Conservation (phyloP, 53 echinoderm and acorn worm genomes). For the Apostichopus leukothele region DNA sequence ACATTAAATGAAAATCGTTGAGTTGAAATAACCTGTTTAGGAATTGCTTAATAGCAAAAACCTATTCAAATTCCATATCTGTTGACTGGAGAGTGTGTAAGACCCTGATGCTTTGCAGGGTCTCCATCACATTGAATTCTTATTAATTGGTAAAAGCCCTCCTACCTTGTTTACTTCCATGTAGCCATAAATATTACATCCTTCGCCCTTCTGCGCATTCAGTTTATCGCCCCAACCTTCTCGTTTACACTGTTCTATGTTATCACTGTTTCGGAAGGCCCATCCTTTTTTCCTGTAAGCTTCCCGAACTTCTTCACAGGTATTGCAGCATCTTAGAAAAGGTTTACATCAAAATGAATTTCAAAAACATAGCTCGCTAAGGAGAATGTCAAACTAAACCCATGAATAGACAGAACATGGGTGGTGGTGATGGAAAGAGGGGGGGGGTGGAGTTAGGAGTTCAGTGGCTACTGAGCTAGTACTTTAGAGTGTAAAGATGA, state of each 20-base stretch:
- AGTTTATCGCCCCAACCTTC: slow-evolving; percentile 90
- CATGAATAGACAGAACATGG: background rate
- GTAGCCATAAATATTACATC: slow-evolving; percentile 88
- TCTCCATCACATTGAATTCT: too few relatives aligned
- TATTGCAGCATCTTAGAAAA: slow-evolving; percentile 81
- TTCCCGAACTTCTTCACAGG: slow-evolving; percentile 88
- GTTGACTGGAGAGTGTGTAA: too few relatives aligned
- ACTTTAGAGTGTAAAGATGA: too few relatives aligned
- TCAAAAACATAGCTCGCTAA: background rate
- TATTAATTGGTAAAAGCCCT: background rate
- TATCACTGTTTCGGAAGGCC: slow-evolving; percentile 81
- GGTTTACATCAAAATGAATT: background rate
- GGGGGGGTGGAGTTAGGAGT: too few relatives aligned
- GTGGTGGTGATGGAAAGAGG: background rate
- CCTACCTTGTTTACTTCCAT: slow-evolving; percentile 95
- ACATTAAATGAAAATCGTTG: too few relatives aligned
- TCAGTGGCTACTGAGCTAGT: too few relatives aligned
- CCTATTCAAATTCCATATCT: too few relatives aligned
- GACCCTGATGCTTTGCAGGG: too few relatives aligned
- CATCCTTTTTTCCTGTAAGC: slow-evolving; percentile 95
- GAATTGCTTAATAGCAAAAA: too few relatives aligned
- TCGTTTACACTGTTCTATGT: slow-evolving; percentile 80
- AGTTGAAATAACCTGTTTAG: too few relatives aligned
- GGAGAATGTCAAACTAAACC: too few relatives aligned
- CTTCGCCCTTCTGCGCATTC: slow-evolving; percentile 86